These are phyloP conservation scores for Amaurobius ferox DNA, from an alignment of 2,888 invertebrate species.

Conservation along the genomic window DNA sequence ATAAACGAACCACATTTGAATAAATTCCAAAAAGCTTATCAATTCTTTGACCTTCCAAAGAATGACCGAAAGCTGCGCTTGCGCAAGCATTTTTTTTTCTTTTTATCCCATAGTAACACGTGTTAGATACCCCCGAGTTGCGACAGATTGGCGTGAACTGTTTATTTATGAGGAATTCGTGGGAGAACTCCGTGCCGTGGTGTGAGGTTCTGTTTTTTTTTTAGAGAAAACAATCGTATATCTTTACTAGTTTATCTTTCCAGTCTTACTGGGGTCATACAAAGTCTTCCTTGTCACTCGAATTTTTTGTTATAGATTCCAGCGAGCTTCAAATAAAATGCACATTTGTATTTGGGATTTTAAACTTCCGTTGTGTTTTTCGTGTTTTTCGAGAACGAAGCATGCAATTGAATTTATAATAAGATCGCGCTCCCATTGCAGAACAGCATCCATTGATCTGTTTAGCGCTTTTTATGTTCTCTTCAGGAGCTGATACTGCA, in stretches of 20 bases:
- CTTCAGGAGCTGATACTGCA: no score
- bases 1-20: background rate
- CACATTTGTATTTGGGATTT: no score
- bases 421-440: no score
- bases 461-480: no score
- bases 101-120: background rate
- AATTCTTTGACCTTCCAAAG: background rate
- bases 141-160: background rate
- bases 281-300: background rate
- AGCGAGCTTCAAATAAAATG: background rate
- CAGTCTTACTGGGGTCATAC: background rate
- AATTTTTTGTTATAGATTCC: background rate
- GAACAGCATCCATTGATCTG: no score
- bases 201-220: background rate
- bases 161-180: conserved; percentile 9
- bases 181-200: background rate
- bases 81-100: no score
- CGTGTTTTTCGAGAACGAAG: no score
- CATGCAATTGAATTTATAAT: no score
- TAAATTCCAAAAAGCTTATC: background rate
- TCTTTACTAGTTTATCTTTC: background rate
- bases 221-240: background rate
- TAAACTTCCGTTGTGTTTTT: no score
- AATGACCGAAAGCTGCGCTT: background rate
- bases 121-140: background rate